Percentiles rank a stretch among this genome's conserved stretches.
These are phyloP conservation scores for Clusia tigrina DNA, from an alignment of 2,888 invertebrate species.

Conservation along the genomic window DNA sequence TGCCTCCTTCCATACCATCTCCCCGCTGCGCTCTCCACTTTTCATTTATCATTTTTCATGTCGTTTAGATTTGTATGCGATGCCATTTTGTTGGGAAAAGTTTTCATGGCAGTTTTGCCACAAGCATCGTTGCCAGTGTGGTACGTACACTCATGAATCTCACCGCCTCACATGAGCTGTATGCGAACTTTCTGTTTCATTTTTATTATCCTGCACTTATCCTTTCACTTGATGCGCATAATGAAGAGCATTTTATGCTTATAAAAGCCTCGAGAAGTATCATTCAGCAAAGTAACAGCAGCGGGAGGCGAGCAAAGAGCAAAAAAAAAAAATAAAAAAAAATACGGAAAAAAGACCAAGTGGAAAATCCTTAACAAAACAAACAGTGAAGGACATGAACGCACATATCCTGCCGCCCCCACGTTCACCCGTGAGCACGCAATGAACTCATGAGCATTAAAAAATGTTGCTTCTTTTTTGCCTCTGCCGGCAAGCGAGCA, in stretches of 20 bases:
- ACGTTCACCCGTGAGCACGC: background rate
- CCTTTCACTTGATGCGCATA: constrained; percentile 58
- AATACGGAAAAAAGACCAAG: background rate
- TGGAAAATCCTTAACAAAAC: constrained; percentile 25
- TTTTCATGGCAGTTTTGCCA: background rate
- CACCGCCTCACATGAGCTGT: constrained; percentile 40
- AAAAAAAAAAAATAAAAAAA: background rate
- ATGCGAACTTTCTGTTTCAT: constrained; percentile 15
- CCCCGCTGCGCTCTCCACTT: no score
- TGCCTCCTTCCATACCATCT: no score
- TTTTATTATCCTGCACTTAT: constrained; percentile 47
- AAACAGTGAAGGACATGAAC: constrained; percentile 29
- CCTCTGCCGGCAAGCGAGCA: no score
- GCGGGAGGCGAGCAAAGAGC: background rate
- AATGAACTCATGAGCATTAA: background rate
- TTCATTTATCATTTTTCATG: no score
- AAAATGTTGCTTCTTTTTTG: no score
- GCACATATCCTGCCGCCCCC: constrained; percentile 31
- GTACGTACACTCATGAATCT: background rate
- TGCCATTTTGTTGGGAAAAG: background rate
- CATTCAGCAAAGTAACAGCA: constrained; percentile 38
- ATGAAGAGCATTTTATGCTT: constrained; percentile 57
- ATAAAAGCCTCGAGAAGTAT: constrained; percentile 47
- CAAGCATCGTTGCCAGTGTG: background rate
- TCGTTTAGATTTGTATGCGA: no score